These are phyloP conservation scores for Aphelenchoides avenae DNA, from an alignment of 1,140 invertebrate species.

Conservation along the genomic window DNA sequence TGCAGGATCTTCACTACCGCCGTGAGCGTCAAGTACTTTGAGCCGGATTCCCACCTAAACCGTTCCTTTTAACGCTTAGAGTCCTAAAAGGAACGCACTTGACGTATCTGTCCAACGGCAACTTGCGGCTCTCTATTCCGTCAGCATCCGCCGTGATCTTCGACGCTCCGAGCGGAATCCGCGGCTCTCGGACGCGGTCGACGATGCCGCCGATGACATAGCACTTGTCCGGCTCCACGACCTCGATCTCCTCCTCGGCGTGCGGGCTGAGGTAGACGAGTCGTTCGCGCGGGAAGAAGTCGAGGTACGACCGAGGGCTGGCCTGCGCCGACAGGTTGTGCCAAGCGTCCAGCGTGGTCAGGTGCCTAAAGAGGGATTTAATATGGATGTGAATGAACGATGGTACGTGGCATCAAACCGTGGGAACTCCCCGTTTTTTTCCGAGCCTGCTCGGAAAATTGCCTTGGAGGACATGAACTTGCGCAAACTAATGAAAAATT, in stretches of 20 bases:
- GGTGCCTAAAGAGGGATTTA: too few species aligned
- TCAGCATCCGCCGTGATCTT: constrained; percentile 9
- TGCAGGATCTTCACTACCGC: constrained; percentile 9
- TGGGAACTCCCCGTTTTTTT: too few species aligned
- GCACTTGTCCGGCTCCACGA: constrained; percentile 18
- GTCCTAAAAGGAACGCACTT: too few species aligned
- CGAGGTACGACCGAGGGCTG: constrained; percentile 20
- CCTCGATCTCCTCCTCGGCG: constrained; percentile 15
- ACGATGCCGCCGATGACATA: constrained; percentile 37
- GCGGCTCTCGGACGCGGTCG: constrained; percentile 21
- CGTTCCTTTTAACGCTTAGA: too few species aligned
- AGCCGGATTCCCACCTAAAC: constrained; percentile 13
- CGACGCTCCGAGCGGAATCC: constrained; percentile 20
- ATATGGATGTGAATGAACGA: too few species aligned
- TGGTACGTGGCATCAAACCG: too few species aligned
- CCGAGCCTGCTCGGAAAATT: too few species aligned
- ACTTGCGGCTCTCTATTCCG: constrained; percentile 9
- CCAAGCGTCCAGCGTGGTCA: too few species aligned
- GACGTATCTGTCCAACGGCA: constrained; percentile 3
- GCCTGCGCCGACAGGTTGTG: too few species aligned
- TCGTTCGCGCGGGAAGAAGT: constrained; percentile 23
- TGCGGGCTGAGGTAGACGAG: constrained; percentile 35
- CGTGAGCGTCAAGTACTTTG: constrained; percentile 10
- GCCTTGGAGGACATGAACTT: too few species aligned
- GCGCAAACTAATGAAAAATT: too few species aligned